Percentiles rank a stretch among this genome's conserved stretches.
phyloP scores from a whole-genome alignment of 2,888 invertebrate genomes.

The Lithophane leautieri region DNA sequence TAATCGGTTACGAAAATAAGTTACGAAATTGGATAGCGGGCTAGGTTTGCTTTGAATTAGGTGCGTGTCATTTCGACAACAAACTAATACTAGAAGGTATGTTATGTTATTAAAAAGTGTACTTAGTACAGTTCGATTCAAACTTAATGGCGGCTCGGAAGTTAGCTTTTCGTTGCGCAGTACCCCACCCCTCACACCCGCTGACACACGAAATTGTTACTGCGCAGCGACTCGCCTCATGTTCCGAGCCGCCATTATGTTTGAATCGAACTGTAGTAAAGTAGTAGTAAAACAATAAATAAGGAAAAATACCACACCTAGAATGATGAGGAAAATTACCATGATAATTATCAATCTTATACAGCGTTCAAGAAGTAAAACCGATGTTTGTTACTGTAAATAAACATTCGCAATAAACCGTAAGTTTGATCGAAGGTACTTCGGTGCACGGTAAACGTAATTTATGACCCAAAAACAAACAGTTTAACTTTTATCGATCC shows the following conservation, averaged over 20 bases:
- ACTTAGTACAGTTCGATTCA: too few relatives aligned
- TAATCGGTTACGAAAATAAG: too few relatives aligned
- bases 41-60: neutral
- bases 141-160: too few relatives aligned
- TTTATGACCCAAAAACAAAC: slow-evolving; percentile 43
- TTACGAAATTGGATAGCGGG: too few relatives aligned
- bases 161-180: too few relatives aligned
- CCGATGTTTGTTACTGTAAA: slow-evolving; percentile 13
- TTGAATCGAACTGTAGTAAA: too few relatives aligned
- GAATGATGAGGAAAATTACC: slow-evolving; percentile 35
- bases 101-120: neutral
- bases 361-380: slow-evolving; percentile 10
- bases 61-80: neutral
- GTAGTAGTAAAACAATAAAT: slow-evolving; percentile 34
- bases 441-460: slow-evolving; percentile 7
- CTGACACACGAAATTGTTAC: too few relatives aligned
- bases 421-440: slow-evolving; percentile 11
- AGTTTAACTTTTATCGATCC: slow-evolving; percentile 36
- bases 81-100: slow-evolving; percentile 2
- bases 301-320: slow-evolving; percentile 23
- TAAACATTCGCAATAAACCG: slow-evolving; percentile 4
- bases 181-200: too few relatives aligned
- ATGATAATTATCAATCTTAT: slow-evolving; percentile 13
- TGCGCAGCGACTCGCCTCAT: too few relatives aligned
- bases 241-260: too few relatives aligned